Conservation (phyloP, 2,113 vertebrate species). For the Dascyllus trimaculatus region DNA sequence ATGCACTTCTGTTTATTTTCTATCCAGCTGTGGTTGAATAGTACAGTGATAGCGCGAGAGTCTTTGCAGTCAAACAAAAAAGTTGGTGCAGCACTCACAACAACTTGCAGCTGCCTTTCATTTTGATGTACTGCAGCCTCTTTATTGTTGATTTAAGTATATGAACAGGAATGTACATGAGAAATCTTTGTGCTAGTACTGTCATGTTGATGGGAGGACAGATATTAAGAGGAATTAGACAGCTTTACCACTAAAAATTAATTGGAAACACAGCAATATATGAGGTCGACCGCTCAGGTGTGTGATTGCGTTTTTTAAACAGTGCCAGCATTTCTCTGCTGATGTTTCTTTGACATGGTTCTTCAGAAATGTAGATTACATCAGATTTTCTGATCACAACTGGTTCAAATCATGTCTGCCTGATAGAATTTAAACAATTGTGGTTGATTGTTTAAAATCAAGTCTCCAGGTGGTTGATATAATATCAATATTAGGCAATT, state of each 20-base stretch:
- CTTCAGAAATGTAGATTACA: no score
- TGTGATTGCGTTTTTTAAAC: no score
- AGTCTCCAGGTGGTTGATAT: neutral
- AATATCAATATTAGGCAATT: neutral
- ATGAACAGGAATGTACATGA: conserved; percentile 12
- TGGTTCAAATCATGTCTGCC: neutral
- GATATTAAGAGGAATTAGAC: no score
- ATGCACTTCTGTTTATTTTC: conserved; percentile 26
- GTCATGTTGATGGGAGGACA: neutral
- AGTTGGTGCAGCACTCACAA: neutral
- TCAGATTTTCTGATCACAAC: neutral
- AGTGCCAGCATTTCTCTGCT: no score
- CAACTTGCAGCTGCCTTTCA: neutral
- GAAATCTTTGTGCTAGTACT: neutral
- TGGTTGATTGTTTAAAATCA: neutral
- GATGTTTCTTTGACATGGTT: no score
- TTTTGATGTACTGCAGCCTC: neutral
- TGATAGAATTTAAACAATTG: neutral
- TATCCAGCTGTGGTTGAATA: conserved; percentile 57
- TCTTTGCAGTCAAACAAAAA: neutral
- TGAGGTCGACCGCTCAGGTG: no score
- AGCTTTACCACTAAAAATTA: no score
- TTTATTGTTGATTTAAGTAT: conserved; percentile 11
- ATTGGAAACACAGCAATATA: no score
- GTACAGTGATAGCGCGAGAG: conserved; percentile 45